These are phyloP conservation scores for Diglossa cyanea DNA, from an alignment of 2,797 vertebrate species.

Conservation along the genomic window DNA sequence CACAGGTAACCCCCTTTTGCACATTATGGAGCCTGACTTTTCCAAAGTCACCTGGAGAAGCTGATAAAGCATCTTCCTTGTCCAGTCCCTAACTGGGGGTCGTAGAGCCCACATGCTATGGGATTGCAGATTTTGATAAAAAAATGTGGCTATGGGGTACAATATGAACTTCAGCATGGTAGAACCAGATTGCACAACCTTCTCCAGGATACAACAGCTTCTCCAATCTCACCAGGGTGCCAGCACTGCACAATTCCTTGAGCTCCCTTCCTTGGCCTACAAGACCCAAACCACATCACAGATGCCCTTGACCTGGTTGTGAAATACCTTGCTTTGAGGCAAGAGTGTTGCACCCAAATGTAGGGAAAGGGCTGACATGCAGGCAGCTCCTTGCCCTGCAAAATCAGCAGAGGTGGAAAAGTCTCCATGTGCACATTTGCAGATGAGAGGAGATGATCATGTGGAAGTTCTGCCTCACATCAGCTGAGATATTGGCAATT, in stretches of 20 bases:
- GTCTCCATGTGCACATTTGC: background rate
- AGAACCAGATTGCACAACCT: background rate
- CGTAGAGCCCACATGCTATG: background rate
- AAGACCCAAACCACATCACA: background rate
- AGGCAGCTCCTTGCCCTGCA: background rate
- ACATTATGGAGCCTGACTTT: background rate
- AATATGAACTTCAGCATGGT: background rate
- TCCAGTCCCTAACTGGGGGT: background rate
- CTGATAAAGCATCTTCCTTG: background rate
- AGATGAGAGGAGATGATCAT: background rate
- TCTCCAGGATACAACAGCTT: background rate
- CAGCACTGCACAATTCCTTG: background rate
- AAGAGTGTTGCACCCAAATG: fast-evolving
- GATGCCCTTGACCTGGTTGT: background rate
- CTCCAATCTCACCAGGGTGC: fast-evolving
- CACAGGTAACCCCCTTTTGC: background rate
- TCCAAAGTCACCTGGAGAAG: background rate
- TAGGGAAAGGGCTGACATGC: fast-evolving
- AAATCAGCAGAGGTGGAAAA: background rate
- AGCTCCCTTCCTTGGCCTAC: background rate
- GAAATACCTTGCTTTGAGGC: background rate
- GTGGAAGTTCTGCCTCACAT: background rate
- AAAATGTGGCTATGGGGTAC: background rate
- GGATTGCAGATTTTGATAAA: background rate
- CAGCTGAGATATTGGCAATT: background rate